Evolutionary conservation across 2,888 invertebrate species (phyloP).

Genomic region (Rhopalosiphum nymphaeae): DNA sequence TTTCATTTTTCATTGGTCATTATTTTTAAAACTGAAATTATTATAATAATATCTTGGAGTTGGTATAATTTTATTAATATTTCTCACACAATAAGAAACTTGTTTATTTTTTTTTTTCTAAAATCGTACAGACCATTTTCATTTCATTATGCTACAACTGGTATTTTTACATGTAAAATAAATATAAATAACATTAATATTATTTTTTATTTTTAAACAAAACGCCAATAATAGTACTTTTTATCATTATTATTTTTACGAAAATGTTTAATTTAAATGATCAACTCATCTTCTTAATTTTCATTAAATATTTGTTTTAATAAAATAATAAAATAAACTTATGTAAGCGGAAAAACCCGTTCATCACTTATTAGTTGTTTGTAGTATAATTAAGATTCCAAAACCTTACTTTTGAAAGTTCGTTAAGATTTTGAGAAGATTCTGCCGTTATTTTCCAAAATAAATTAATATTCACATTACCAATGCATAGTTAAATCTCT

Average conservation of each 20-base stretch:
- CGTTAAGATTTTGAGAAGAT: not conserved
- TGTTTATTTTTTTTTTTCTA: not conserved
- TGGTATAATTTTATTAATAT: not conserved
- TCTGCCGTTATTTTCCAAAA: not conserved
- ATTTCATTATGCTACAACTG: not conserved
- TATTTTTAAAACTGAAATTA: not conserved
- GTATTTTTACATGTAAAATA: not conserved
- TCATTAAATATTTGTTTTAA: not conserved
- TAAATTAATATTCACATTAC: not conserved
- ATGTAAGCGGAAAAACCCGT: not conserved
- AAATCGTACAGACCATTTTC: not conserved
- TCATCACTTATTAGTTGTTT: not conserved
- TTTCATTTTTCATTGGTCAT: not conserved
- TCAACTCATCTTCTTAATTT: not conserved
- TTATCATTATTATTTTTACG: not conserved
- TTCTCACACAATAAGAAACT: not conserved
- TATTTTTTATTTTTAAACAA: not conserved
- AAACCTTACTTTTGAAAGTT: not conserved
- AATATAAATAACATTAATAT: not conserved
- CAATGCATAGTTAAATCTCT: not conserved
- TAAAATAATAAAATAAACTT: not conserved
- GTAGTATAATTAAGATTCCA: not conserved
- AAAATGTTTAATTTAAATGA: not conserved
- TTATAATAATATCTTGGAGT: not conserved
- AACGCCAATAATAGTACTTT: not conserved